A percentile compares a stretch with the other conserved stretches of the same genome.
Evolutionary conservation across 2,113 vertebrate genomes (phyloP).

Genomic region (Cricetomys ansorgei): DNA sequence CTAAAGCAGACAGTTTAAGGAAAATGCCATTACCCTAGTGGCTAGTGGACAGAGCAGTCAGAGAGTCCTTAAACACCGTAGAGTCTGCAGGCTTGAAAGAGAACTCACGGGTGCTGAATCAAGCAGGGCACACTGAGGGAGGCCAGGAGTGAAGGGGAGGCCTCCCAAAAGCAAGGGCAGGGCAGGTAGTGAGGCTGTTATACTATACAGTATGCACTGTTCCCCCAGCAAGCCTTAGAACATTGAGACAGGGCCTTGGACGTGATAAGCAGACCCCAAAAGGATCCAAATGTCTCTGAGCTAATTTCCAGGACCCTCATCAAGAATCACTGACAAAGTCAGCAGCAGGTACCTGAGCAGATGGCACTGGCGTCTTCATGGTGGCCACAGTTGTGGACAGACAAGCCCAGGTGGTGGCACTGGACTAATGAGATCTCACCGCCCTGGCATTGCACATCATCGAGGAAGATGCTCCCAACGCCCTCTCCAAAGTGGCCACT

Average conservation of each 20-base stretch:
- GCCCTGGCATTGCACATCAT: conserved; percentile 86
- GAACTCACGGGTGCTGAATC: background rate
- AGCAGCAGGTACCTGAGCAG: conserved; percentile 80
- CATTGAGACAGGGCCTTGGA: background rate
- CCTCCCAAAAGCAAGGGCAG: background rate
- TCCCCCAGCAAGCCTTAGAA: background rate
- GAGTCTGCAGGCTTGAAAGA: background rate
- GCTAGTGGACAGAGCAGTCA: background rate
- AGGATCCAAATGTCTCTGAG: background rate
- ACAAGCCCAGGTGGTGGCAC: conserved; percentile 88
- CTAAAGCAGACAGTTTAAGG: background rate
- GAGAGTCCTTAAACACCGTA: background rate
- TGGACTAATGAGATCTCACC: conserved; percentile 87
- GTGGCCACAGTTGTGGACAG: conserved; percentile 89
- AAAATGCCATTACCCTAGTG: background rate
- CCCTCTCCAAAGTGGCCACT: conserved; percentile 88
- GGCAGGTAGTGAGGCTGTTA: background rate
- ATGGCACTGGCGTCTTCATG: conserved; percentile 90
- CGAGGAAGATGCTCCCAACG: conserved; percentile 88
- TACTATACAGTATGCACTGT: background rate
- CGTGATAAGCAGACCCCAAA: background rate
- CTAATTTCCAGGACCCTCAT: background rate
- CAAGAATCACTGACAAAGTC: background rate
- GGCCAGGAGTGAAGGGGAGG: too few species aligned
- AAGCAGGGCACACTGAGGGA: background rate